Base-by-base conservation (phyloP, 23 tunicate species). In the Trididemnum nubilum region DNA sequence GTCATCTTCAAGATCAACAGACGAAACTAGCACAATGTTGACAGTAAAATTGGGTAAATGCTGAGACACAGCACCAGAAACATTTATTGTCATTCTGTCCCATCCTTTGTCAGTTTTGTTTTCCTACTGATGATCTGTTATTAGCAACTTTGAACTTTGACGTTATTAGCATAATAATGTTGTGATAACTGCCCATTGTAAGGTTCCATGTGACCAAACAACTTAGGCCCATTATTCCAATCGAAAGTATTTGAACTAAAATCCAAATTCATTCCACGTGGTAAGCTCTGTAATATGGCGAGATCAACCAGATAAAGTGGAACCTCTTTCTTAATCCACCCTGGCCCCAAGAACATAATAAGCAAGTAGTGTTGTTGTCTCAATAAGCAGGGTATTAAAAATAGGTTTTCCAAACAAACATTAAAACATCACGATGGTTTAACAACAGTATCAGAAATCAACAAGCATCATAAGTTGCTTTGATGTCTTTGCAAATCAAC, bases 1-100 rank as follows among this genome's bases (percentile, higher is more conserved):
- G 33, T 67, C n/a, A 4, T 67, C 74, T 30, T 67, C 74, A 21
- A 7, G 15, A 31, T 67, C 38, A 7, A 67, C 3, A 31, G 74
- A 24, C 19, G 38, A 31, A 31, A 67, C 74, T 30, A 67, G 74
- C 21, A 67, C 74, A 37, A 67, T 67, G 33, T 67, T 5, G 2
- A 67, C 37, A 31, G 74, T 33, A 5, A 67, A 7, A 67, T 67
- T 67, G 26, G 26, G 26, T n/a, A 61, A 3, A 61, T 61, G 22
- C 3, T 44, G 54, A 44, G 54, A 9, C 9, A 15, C 54, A 44
- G 15, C 15, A 9, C 9, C 9, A 15, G 54, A 44, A 44, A 44
- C 15, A 44, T 44, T 44, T 15, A 44, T 7, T n/a, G n/a, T n/a
- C n/a, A n/a, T n/a, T 9, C 54, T 15, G 12, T 44, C 15, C 15